A percentile compares a stretch with the other conserved stretches of the same genome.
phyloP scores from a whole-genome alignment of 2,888 invertebrate genomes.

The Lysandra bellargus region DNA sequence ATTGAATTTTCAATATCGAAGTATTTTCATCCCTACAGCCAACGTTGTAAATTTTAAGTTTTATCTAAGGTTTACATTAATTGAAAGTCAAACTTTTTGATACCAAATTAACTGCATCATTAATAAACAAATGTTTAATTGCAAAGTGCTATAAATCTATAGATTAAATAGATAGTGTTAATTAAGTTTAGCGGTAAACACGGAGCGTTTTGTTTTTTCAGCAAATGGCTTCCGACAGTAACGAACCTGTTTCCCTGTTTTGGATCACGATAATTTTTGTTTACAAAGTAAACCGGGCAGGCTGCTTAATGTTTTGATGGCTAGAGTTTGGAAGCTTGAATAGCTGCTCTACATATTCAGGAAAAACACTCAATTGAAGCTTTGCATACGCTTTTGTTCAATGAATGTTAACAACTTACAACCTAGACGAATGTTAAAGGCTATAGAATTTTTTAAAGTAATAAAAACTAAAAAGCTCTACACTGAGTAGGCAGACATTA shows the following conservation, averaged over 20 bases:
- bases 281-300: conserved; percentile 9
- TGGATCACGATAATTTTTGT: conserved; percentile 28
- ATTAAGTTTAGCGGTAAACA: conserved; percentile 19
- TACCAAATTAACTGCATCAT: not conserved
- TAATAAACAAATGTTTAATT: not conserved
- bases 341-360: conserved; percentile 18
- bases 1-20: not conserved
- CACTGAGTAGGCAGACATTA: no score
- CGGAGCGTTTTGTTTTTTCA: conserved; percentile 26
- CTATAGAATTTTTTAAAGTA: not conserved
- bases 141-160: conserved; percentile 16
- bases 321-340: conserved; percentile 8
- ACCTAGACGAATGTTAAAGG: not conserved
- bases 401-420: not conserved
- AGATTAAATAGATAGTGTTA: not conserved
- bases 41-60: no score
- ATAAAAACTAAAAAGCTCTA: not conserved
- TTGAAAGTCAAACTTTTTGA: not conserved
- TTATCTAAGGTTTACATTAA: not conserved
- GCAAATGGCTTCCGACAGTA: conserved; percentile 27
- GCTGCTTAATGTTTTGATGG: conserved; percentile 9
- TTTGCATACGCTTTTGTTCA: not conserved
- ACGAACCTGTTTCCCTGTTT: conserved; percentile 3
- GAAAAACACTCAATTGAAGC: not conserved
- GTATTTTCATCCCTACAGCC: not conserved